Percentiles rank a stretch among this genome's conserved stretches.
These are phyloP conservation scores for Cheirogaleus major DNA, from an alignment of 2,797 vertebrate species.

Conservation along the genomic window DNA sequence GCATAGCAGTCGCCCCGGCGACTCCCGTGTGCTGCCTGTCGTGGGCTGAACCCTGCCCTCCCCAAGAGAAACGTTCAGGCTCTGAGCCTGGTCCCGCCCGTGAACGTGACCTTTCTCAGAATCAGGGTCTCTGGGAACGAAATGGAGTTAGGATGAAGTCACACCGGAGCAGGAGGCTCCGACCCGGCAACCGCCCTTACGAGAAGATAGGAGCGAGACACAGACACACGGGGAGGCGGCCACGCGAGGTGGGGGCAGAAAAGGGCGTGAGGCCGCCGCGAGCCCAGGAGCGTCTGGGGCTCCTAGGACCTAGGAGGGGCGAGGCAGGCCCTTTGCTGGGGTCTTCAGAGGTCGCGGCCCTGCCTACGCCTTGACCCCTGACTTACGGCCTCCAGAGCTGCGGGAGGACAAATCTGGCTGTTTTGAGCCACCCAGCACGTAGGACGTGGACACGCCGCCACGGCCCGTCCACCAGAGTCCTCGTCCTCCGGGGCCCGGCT, in stretches of 20 bases:
- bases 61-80: neutral
- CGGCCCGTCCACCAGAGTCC: too few species aligned
- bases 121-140: neutral
- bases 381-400: neutral
- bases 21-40: neutral
- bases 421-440: too few species aligned
- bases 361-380: too few species aligned
- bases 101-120: neutral
- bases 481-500: neutral
- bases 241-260: accelerated
- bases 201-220: accelerated
- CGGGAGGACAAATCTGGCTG: too few species aligned
- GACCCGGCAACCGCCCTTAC: accelerated
- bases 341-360: neutral
- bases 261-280: accelerated
- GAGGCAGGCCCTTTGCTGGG: accelerated
- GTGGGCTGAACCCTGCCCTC: neutral
- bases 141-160: too few species aligned
- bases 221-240: accelerated
- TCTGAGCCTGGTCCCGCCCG: too few species aligned
- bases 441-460: too few species aligned
- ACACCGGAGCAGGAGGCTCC: accelerated
- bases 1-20: neutral
- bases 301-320: too few species aligned
- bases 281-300: accelerated